Conservation (phyloP, 2,113 vertebrate species). For the Calidris pugnax region DNA sequence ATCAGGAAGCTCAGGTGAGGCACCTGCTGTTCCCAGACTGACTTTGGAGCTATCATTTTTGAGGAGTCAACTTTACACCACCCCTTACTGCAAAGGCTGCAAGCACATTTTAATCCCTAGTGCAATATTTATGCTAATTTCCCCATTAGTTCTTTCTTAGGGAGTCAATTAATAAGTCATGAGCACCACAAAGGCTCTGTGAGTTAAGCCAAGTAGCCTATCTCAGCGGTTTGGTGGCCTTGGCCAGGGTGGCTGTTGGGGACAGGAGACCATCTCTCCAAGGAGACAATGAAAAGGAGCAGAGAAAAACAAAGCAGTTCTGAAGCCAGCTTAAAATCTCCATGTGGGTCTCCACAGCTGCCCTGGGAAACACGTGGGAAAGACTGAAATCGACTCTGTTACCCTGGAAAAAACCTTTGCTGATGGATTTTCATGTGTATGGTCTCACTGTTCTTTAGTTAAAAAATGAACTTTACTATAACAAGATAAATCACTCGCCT, state of each 20-base stretch:
- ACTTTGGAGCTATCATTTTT: neutral
- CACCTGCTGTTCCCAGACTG: neutral
- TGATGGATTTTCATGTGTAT: slow-evolving; percentile 1
- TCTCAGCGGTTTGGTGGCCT: neutral
- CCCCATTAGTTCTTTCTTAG: neutral
- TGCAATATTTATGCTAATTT: neutral
- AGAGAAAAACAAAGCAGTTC: neutral
- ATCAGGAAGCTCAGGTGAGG: neutral
- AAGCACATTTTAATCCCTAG: neutral
- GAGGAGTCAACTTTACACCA: neutral
- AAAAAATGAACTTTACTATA: neutral
- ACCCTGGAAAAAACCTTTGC: neutral
- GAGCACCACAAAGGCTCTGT: neutral
- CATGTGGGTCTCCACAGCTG: neutral
- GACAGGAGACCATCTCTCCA: neutral
- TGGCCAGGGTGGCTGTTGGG: accelerated
- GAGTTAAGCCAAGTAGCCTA: neutral
- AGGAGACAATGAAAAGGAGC: neutral
- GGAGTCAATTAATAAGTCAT: neutral
- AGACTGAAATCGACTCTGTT: neutral
- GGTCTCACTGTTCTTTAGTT: neutral
- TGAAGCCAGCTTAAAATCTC: neutral
- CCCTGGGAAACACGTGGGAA: neutral
- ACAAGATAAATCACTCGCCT: neutral
- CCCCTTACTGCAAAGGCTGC: neutral